Conservation (phyloP, 2,888 invertebrate genomes). For the Periphyllus acericola region DNA sequence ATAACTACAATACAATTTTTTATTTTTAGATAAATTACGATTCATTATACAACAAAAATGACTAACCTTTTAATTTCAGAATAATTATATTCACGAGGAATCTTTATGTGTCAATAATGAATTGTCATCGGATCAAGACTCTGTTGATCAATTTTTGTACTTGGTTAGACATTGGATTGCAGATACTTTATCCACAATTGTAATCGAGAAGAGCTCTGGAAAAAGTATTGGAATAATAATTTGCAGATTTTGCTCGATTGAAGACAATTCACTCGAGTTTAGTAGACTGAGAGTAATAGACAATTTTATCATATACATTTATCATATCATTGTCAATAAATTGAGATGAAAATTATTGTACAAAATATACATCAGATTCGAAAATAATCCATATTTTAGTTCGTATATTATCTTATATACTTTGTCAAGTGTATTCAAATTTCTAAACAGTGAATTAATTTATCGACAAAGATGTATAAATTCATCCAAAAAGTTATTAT, state of each 20-base stretch:
- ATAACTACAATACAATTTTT: no score
- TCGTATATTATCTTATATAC: no score
- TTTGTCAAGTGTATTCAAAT: no score
- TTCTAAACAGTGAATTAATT: no score
- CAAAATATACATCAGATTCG: no score
- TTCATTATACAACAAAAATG: neutral
- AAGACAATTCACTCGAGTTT: slow-evolving; percentile 48
- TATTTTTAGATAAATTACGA: no score
- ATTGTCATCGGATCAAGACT: slow-evolving; percentile 35
- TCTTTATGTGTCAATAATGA: slow-evolving; percentile 23
- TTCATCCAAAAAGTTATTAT: no score
- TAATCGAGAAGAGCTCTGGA: slow-evolving; percentile 49
- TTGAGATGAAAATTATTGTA: no score
- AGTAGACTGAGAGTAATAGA: slow-evolving; percentile 47
- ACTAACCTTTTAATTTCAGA: neutral
- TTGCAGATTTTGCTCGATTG: slow-evolving; percentile 40
- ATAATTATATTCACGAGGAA: slow-evolving; percentile 53
- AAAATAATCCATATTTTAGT: no score
- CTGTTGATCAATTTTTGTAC: slow-evolving; percentile 51
- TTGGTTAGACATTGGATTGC: slow-evolving; percentile 43
- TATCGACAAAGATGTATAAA: no score
- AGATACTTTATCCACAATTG: slow-evolving; percentile 38
- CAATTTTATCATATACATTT: neutral
- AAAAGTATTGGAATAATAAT: slow-evolving; percentile 41
- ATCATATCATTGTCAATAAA: no score